These are phyloP conservation scores for Temnothorax nylanderi DNA, from an alignment of 1,140 invertebrate genomes.

Conservation along the genomic window DNA sequence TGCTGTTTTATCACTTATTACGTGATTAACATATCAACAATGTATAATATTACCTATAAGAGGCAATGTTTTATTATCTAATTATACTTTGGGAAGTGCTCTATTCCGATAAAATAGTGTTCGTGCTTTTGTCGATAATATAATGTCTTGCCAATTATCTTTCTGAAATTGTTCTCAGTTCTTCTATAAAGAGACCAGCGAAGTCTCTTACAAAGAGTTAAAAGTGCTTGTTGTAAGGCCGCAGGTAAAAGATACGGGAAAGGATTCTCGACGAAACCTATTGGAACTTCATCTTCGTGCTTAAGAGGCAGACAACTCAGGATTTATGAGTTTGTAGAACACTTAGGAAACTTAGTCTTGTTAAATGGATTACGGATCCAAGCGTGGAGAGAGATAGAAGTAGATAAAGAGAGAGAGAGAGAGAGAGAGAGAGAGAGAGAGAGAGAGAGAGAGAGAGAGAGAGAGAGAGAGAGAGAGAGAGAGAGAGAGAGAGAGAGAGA, in stretches of 20 bases:
- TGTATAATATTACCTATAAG: neutral
- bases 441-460: neutral
- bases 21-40: neutral
- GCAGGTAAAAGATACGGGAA: conserved; percentile 26
- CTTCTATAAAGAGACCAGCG: neutral
- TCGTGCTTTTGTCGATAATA: neutral
- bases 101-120: neutral
- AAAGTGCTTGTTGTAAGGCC: conserved; percentile 30
- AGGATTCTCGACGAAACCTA: conserved; percentile 41
- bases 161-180: neutral
- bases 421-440: neutral
- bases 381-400: conserved; percentile 7
- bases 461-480: neutral
- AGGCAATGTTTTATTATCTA: neutral
- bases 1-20: neutral
- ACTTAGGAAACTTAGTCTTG: conserved; percentile 61
- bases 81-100: neutral
- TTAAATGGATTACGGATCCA: conserved; percentile 68
- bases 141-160: neutral
- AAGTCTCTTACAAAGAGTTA: neutral
- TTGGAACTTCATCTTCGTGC: conserved; percentile 62
- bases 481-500: neutral
- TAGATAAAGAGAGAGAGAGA: neutral
- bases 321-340: conserved; percentile 69
- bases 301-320: conserved; percentile 60